Conservation (phyloP, 2,113 vertebrate genomes). For the Anguilla rostrata region DNA sequence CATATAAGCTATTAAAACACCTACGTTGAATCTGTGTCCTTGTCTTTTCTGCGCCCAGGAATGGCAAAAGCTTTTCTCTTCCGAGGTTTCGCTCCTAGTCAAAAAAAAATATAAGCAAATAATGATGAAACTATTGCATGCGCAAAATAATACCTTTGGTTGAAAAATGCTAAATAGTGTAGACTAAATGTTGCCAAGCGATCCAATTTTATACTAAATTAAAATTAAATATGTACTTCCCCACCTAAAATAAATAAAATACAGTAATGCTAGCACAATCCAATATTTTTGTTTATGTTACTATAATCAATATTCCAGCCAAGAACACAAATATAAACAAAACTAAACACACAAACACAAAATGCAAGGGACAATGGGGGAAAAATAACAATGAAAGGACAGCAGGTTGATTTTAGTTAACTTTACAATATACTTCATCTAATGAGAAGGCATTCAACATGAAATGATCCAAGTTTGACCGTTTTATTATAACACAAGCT, state of each 20-base stretch:
- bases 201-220: not conserved
- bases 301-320: not conserved
- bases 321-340: not conserved
- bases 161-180: not conserved
- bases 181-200: not conserved
- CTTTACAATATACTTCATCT: no score
- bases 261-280: no score
- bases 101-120: conserved; percentile 7
- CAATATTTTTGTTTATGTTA: not conserved
- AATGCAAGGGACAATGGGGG: not conserved
- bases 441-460: no score
- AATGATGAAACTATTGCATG: not conserved
- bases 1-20: not conserved
- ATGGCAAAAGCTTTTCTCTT: conserved; percentile 92
- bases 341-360: not conserved
- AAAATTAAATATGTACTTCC: not conserved
- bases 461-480: no score
- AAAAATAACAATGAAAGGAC: no score
- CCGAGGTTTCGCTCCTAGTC: conserved; percentile 83
- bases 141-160: not conserved
- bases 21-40: conserved; percentile 83
- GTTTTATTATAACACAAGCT: no score
- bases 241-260: not conserved
- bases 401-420: no score
- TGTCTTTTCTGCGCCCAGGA: conserved; percentile 91